Evolutionary conservation across 2,797 vertebrate genomes (phyloP), one percentile per base, ranked within the genome.

Genomic region (Syngnathus acus): DNA sequence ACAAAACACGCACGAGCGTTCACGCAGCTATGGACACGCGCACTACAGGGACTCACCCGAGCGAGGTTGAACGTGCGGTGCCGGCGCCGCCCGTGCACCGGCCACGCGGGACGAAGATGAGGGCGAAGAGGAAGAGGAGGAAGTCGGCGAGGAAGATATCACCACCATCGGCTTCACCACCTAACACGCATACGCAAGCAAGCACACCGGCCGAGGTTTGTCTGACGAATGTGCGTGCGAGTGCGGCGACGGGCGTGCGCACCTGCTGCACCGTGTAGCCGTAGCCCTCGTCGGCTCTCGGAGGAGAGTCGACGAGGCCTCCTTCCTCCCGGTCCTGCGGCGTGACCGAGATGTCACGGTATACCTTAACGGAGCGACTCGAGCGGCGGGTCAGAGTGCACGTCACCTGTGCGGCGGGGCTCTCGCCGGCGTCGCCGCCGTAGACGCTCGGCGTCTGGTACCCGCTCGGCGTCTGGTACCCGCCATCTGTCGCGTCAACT

Each of bases 391-490:
- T 66, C 43, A 45, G 23, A 6, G 23, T n/a, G 14, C n/a, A 68
- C 79, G 39, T 80, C 91, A 97, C 95, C 93, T 95, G 84, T 78
- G 88, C 92, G 71, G 89, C 69, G 66, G 93, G 51, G 59, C 93
- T 84, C 67, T 94, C 94, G 64, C 87, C 72, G 59, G 93, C 76
- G 55, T 93, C 21, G 51, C 21, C 5, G 95, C 48, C 93, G 79
- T 26, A 26, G 2, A 26, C 88, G 9, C 87, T 57, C 47, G 92
- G 78, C 58, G 80, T 88, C 81, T 92, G 93, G 89, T 93, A 95
- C 48, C 93, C 88, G 9, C 87, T 55, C 47, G 92, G 78, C 58
- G 80, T 88, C 81, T 92, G 93, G 89, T 89, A 96, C 68, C 71
- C 89, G 54, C 89, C 82, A 79, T 95, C 96, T 97, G 86, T 66